A percentile compares a stretch with the other conserved stretches of the same genome.
phyloP scores from a whole-genome alignment of 2,888 invertebrate genomes.

The Spilosoma lubricipeda region DNA sequence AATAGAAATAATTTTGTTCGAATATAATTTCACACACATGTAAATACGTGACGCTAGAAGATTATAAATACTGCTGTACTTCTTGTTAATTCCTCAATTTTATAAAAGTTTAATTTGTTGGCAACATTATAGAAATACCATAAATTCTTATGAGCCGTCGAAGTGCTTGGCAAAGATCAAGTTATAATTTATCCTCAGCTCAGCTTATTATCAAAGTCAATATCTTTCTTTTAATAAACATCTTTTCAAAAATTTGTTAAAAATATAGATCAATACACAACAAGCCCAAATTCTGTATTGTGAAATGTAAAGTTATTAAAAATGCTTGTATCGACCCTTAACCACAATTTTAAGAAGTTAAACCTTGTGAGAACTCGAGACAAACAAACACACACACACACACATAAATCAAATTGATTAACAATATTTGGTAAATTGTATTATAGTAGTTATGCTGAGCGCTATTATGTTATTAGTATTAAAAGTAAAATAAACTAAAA shows the following conservation, averaged over 20 bases:
- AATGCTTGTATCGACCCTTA: not conserved
- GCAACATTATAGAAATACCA: not conserved
- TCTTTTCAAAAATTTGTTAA: not conserved
- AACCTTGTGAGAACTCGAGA: not conserved
- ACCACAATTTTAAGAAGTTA: not conserved
- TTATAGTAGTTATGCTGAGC: not conserved
- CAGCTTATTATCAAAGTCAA: not conserved
- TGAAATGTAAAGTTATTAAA: too few relatives aligned
- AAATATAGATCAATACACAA: too few relatives aligned
- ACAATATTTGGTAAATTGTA: not conserved
- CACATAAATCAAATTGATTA: not conserved
- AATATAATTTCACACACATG: not conserved
- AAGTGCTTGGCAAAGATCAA: not conserved
- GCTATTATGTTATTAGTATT: not conserved
- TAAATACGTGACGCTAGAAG: not conserved
- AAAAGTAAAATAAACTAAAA: not conserved
- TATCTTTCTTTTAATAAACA: not conserved
- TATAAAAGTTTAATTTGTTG: not conserved
- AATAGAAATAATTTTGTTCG: not conserved
- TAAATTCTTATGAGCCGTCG: not conserved
- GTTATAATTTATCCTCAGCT: not conserved
- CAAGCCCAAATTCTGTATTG: too few relatives aligned
- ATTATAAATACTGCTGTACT: not conserved
- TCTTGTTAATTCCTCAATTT: not conserved
- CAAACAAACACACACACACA: too few relatives aligned